These are phyloP conservation scores for Diaphora mendica DNA, from an alignment of 2,888 invertebrate genomes.

Conservation along the genomic window DNA sequence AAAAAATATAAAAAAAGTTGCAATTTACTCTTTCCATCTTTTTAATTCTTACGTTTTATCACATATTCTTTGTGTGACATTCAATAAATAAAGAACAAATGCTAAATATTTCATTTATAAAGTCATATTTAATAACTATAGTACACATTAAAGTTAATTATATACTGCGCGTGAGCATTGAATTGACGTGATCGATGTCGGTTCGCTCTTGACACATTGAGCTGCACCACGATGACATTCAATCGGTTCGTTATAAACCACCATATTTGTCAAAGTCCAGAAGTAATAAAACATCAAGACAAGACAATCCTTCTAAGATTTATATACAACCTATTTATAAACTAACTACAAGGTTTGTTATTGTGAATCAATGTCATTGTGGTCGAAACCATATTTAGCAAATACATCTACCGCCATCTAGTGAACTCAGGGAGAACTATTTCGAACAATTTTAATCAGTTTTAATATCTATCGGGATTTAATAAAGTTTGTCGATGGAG, in stretches of 20 bases:
- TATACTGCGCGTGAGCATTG: slow-evolving; percentile 3
- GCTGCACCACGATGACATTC: slow-evolving; percentile 12
- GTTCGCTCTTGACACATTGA: slow-evolving; percentile 12
- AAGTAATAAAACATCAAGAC: slow-evolving; percentile 10
- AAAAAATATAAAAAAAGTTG: not conserved
- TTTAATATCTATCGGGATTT: not conserved
- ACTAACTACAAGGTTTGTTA: not conserved
- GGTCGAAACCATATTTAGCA: not conserved
- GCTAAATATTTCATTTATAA: not conserved
- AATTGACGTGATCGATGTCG: slow-evolving; percentile 14
- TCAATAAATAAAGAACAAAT: too few relatives aligned
- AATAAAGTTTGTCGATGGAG: not conserved
- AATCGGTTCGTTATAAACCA: slow-evolving; percentile 11
- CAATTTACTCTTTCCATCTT: not conserved
- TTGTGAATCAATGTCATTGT: slow-evolving; percentile 3
- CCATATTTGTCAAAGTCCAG: slow-evolving; percentile 17
- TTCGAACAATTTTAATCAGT: not conserved
- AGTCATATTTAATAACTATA: not conserved
- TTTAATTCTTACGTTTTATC: not conserved
- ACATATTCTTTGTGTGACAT: not conserved
- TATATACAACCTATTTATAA: slow-evolving; percentile 5
- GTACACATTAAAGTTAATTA: slow-evolving; percentile 4
- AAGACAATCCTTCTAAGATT: slow-evolving; percentile 13
- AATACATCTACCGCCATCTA: not conserved
- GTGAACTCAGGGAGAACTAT: not conserved